Conservation (phyloP, 2,888 invertebrate genomes). For the Eilema griseolum region DNA sequence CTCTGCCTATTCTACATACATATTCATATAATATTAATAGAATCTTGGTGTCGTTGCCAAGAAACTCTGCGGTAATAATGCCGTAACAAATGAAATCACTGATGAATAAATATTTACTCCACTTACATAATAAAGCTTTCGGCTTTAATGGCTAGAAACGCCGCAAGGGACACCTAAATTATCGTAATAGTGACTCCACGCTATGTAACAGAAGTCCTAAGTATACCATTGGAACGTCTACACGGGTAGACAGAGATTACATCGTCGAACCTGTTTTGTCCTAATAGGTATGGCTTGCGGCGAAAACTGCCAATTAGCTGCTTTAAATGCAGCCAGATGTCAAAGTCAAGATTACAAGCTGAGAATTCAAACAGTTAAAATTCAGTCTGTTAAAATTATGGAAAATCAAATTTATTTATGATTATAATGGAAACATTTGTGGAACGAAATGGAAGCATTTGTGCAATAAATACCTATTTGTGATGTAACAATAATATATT, state of each 20-base stretch:
- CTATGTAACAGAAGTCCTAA: constrained; percentile 12
- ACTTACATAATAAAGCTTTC: constrained; percentile 9
- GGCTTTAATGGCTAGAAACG: constrained; percentile 6
- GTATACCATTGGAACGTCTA: constrained; percentile 44
- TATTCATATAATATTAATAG: background rate
- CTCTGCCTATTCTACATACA: no score
- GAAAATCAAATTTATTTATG: background rate
- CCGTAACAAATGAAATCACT: constrained; percentile 1
- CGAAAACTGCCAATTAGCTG: constrained; percentile 52
- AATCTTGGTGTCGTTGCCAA: background rate
- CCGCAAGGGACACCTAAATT: constrained; percentile 13
- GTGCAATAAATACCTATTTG: background rate
- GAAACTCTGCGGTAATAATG: constrained; percentile 1
- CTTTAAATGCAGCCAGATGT: constrained; percentile 47
- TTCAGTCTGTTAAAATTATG: constrained; percentile 9
- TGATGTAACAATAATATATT: background rate
- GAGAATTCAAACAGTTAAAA: no score
- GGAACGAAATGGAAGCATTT: background rate
- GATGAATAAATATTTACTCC: constrained; percentile 9
- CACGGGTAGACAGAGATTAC: constrained; percentile 40
- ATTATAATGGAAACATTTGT: background rate
- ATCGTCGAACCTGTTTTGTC: constrained; percentile 47
- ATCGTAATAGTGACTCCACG: constrained; percentile 7
- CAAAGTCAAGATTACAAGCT: constrained; percentile 54
- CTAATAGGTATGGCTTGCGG: constrained; percentile 38